Base-by-base conservation (phyloP, 1,140 invertebrate genomes). In the Brachionus calyciflorus region DNA sequence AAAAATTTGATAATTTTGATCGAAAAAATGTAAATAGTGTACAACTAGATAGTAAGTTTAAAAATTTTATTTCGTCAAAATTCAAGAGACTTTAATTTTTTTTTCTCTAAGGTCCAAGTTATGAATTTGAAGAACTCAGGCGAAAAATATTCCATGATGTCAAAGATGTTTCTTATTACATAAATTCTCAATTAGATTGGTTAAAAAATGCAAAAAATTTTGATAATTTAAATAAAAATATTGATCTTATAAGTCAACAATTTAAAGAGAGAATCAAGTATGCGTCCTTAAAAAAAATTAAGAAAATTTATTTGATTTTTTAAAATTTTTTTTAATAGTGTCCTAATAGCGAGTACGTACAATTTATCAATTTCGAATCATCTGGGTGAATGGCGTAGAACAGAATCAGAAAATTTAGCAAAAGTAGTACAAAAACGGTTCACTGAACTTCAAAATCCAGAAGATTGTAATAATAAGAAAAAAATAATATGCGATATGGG, bases 401-500 rank as follows among this genome's bases (percentile, higher is more conserved):
- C 89, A 55, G 93, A 96, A 86, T 88, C 91, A 5, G 85, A 87
- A 63, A 89, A 91, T 69, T 86, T 97, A 10, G 91, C 90, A 78
- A 89, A 91, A 81, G 86, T 94, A 17, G 89, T 97, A 6, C 93
- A 96, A 84, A 87, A 88, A 41, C 86, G 93, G 78, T 87, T 98
- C 55, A 86, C 88, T 63, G 87, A 89, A 82, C 79, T 80, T 6
- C 78, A 88, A 83, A 96, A 98, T 87, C 95, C 95, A 24, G 81
- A 85, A 21, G 90, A 97, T 84, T 98, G 95, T 84, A 84, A 84
- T 33, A 90, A 87, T 77, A 93, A 93, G 0, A 92, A 89, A 82
- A 96, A 96, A 85, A 85, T 98, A 49, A 88, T 96, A 17, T 99
- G 96, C 84, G 95, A 91, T 86, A 87, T 99, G 69, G 98, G 98